Conservation (phyloP, 2,888 invertebrate species). For the Drosophila neotestacea region DNA sequence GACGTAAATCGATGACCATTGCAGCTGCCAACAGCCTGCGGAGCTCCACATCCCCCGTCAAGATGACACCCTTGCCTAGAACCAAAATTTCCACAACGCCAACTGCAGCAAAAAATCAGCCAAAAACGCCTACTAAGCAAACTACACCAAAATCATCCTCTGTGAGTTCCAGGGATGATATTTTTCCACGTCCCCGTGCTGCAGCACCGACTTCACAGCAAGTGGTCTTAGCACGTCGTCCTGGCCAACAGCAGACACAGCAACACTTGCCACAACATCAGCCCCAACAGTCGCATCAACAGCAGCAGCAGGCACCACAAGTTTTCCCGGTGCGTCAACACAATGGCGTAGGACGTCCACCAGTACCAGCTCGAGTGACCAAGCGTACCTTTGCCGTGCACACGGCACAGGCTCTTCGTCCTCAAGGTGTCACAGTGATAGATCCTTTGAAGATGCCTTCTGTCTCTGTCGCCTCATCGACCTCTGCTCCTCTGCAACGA, state of each 20-base stretch:
- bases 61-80: slow-evolving; percentile 63
- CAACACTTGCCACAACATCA: neutral
- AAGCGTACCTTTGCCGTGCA: neutral
- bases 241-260: neutral
- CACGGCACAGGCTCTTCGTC: neutral
- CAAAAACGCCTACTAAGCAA: neutral
- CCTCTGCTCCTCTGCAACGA: slow-evolving; percentile 10
- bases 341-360: slow-evolving; percentile 6
- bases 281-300: neutral
- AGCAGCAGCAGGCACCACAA: neutral
- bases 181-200: slow-evolving; percentile 55
- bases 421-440: no score
- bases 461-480: neutral
- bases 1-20: slow-evolving; percentile 56
- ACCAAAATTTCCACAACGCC: neutral
- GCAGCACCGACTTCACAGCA: neutral
- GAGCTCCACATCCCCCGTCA: slow-evolving; percentile 61
- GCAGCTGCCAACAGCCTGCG: slow-evolving; percentile 39
- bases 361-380: neutral
- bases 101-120: neutral
- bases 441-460: slow-evolving; percentile 3
- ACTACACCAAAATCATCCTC: neutral
- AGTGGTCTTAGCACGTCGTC: slow-evolving; percentile 30
- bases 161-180: slow-evolving; percentile 34
- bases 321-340: neutral